A percentile compares a stretch with the other conserved stretches of the same genome.
phyloP scores from a whole-genome alignment of 1,140 invertebrate species.

The Venturia canescens region DNA sequence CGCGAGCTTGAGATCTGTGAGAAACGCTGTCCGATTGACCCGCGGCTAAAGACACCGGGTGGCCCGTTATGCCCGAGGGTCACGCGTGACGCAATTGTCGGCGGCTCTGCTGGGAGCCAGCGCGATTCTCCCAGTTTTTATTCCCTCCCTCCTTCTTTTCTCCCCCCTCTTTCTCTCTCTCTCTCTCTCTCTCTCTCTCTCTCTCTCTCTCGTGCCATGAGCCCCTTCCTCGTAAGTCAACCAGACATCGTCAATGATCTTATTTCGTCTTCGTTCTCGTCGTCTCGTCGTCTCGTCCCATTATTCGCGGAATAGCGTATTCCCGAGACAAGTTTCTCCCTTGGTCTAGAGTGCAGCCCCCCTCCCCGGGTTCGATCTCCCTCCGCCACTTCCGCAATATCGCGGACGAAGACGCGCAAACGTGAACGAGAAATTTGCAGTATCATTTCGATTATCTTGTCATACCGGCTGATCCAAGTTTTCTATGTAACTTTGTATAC shows the following conservation, averaged over 20 bases:
- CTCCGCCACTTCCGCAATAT: background rate
- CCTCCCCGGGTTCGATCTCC: constrained; percentile 12
- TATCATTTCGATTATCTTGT: constrained; percentile 28
- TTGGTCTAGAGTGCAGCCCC: constrained; percentile 29
- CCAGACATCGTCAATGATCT: constrained; percentile 31
- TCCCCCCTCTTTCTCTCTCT: constrained; percentile 51
- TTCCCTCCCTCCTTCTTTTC: constrained; percentile 46
- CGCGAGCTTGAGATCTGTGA: constrained; percentile 34
- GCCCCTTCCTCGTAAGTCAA: constrained; percentile 32
- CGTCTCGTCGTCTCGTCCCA: constrained; percentile 38
- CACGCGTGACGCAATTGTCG: constrained; percentile 64
- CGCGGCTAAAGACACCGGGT: constrained; percentile 63
- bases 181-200: constrained; percentile 49
- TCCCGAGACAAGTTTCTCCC: constrained; percentile 53
- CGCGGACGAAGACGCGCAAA: constrained; percentile 49
- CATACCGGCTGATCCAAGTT: background rate
- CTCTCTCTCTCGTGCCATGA: constrained; percentile 13
- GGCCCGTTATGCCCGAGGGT: constrained; percentile 70
- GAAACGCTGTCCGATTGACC: constrained; percentile 67
- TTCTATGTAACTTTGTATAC: constrained; percentile 1
- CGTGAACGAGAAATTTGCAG: constrained; percentile 50
- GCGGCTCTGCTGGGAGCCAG: constrained; percentile 47
- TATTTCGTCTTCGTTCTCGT: constrained; percentile 41
- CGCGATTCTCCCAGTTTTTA: constrained; percentile 34
- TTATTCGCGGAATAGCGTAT: constrained; percentile 53